Percentiles rank a stretch among this genome's conserved stretches.
Conservation (phyloP, 2,113 vertebrate genomes). For the Charadrius vociferus region DNA sequence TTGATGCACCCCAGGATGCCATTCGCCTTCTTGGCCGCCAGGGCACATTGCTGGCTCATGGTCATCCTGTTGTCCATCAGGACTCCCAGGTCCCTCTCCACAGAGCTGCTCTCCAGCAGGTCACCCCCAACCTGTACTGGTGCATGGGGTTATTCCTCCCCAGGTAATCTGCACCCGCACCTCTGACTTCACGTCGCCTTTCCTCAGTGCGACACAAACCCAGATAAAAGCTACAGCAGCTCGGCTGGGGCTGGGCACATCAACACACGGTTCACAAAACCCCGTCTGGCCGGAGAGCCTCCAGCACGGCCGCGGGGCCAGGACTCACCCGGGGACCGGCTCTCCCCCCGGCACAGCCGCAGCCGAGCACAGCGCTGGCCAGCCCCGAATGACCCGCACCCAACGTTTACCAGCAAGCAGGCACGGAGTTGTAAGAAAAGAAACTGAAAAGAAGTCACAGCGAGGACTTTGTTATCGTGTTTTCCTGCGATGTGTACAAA, state of each 20-base stretch:
- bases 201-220: not conserved
- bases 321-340: not conserved
- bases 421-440: accelerated
- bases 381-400: not conserved
- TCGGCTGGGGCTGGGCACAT: not conserved
- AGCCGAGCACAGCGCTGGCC: not conserved
- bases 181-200: not conserved
- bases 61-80: too few species aligned
- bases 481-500: not conserved
- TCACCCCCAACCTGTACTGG: too few species aligned
- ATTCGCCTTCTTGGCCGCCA: too few species aligned
- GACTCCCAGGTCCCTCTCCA: too few species aligned
- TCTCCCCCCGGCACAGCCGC: not conserved
- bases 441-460: not conserved
- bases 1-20: too few species aligned
- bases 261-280: not conserved
- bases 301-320: not conserved
- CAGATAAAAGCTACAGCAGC: not conserved
- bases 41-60: too few species aligned
- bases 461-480: not conserved
- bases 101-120: too few species aligned
- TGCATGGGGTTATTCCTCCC: too few species aligned
- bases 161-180: too few species aligned
- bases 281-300: not conserved
- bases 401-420: accelerated